Evolutionary conservation across 2,888 invertebrate genomes (phyloP).

Genomic region (Abscondita cerata): DNA sequence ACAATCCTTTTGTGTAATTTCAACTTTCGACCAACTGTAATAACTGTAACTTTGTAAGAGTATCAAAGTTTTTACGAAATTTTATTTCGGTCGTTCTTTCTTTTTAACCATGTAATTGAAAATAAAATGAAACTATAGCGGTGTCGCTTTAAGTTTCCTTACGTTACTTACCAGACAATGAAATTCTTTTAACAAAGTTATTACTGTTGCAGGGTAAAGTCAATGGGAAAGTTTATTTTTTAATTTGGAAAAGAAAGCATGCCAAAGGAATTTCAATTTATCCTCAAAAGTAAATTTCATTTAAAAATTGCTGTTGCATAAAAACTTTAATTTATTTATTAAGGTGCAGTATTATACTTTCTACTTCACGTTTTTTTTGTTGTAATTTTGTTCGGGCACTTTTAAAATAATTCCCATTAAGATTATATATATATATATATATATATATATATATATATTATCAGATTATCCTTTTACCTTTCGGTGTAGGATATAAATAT

Average conservation of each 20-base stretch:
- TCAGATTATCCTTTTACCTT: no score
- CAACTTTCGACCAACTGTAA: constrained; percentile 21
- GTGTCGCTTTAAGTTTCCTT: constrained; percentile 7
- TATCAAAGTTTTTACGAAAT: constrained; percentile 25
- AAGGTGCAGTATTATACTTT: no score
- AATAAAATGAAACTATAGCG: constrained; percentile 16
- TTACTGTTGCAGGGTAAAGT: constrained; percentile 3
- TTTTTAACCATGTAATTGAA: constrained; percentile 22
- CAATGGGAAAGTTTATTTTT: neutral
- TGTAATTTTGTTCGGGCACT: no score
- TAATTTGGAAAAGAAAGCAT: constrained; percentile 1
- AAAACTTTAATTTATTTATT: no score
- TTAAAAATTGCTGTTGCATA: neutral
- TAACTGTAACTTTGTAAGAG: constrained; percentile 24
- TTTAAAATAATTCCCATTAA: no score
- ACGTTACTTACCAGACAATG: constrained; percentile 14
- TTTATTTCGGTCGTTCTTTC: constrained; percentile 20
- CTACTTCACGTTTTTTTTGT: no score
- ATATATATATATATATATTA: no score
- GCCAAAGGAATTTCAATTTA: constrained; percentile 2
- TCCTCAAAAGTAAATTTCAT: neutral
- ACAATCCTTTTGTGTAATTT: constrained; percentile 25
- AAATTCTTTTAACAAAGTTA: constrained; percentile 12
- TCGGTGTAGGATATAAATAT: no score
- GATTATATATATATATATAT: no score